These are phyloP conservation scores for Cylloceria caligata DNA, from an alignment of 2,888 invertebrate species.

Conservation along the genomic window DNA sequence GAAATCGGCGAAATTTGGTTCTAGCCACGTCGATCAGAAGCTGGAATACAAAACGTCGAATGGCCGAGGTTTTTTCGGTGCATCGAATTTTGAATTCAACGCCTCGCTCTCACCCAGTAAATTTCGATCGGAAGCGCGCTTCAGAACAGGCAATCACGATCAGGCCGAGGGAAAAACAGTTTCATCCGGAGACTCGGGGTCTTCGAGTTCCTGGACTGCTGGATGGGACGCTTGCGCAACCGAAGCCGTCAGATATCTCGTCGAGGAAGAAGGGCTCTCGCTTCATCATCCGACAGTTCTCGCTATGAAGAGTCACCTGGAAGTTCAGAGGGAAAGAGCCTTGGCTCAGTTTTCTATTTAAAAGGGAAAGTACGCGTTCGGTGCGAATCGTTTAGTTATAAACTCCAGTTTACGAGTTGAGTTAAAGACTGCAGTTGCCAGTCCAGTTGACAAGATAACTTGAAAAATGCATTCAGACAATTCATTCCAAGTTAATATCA, in stretches of 20 bases:
- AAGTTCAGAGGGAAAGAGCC: slow-evolving; percentile 77
- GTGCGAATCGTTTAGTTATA: slow-evolving; percentile 17
- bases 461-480: no score
- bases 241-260: slow-evolving; percentile 80
- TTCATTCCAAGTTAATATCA: no score
- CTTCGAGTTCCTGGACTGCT: slow-evolving; percentile 74
- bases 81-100: slow-evolving; percentile 9
- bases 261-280: slow-evolving; percentile 80
- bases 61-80: slow-evolving; percentile 6
- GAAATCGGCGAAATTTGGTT: slow-evolving; percentile 30
- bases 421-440: not conserved
- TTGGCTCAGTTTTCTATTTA: slow-evolving; percentile 75
- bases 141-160: slow-evolving; percentile 12
- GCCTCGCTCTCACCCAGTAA: slow-evolving; percentile 21
- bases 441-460: not conserved
- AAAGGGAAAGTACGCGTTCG: slow-evolving; percentile 41
- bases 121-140: slow-evolving; percentile 36
- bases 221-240: slow-evolving; percentile 82
- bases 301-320: slow-evolving; percentile 80
- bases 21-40: slow-evolving; percentile 38
- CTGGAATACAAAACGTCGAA: slow-evolving; percentile 35
- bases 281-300: slow-evolving; percentile 81
- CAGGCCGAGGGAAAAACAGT: slow-evolving; percentile 31
- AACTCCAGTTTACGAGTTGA: not conserved
- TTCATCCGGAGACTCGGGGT: slow-evolving; percentile 41